Evolutionary conservation across 2,113 vertebrate species (phyloP).

Genomic region (Gobio gobio): DNA sequence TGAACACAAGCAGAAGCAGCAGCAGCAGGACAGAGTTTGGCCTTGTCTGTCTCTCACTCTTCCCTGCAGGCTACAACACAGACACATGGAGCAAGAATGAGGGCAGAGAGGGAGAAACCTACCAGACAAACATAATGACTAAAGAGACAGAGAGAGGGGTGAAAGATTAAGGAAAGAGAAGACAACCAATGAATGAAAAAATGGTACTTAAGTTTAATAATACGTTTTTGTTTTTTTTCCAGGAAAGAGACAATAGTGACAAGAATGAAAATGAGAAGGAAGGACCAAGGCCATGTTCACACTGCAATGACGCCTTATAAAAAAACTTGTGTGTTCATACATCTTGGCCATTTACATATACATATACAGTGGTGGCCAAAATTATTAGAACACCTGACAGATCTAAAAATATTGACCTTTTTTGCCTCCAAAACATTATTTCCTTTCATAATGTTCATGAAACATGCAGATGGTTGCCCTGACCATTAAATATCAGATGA

Average conservation of each 20-base stretch:
- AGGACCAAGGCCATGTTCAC: not conserved
- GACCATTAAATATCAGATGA: too few relatives aligned
- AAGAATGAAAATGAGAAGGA: not conserved
- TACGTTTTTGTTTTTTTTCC: not conserved
- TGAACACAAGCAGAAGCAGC: slow-evolving; percentile 12
- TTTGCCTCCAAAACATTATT: too few relatives aligned
- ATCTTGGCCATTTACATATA: too few relatives aligned
- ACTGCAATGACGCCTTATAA: not conserved
- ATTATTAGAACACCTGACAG: too few relatives aligned
- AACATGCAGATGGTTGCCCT: too few relatives aligned
- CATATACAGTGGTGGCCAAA: too few relatives aligned
- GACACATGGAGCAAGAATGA: not conserved
- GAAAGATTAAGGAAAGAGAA: not conserved
- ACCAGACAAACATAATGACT: not conserved
- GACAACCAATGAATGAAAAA: not conserved
- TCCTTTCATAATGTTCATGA: too few relatives aligned
- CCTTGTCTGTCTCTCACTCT: not conserved
- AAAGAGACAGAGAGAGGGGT: not conserved
- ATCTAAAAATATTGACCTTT: too few relatives aligned
- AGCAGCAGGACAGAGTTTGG: slow-evolving; percentile 31
- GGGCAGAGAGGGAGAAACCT: not conserved
- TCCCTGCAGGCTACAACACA: not conserved
- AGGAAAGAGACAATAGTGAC: not conserved
- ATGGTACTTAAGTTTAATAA: too few relatives aligned
- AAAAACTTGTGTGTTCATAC: too few relatives aligned